A percentile compares a stretch with the other conserved stretches of the same genome.
Evolutionary conservation across 2,888 invertebrate genomes (phyloP).

Genomic region (Microplitis deprimator): DNA sequence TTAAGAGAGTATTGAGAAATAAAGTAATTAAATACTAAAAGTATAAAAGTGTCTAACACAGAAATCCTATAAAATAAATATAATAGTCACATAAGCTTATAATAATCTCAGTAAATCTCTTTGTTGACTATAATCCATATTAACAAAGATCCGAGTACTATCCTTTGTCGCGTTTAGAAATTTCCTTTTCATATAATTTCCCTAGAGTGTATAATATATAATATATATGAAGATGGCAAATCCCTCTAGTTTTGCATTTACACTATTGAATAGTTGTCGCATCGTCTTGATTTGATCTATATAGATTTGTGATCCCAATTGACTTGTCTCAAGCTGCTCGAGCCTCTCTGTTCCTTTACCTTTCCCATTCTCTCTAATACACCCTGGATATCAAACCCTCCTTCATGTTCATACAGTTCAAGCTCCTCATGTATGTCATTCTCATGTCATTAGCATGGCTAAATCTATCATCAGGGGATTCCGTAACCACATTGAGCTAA

Average conservation of each 20-base stretch:
- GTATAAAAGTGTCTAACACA: too few relatives aligned
- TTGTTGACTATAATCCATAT: too few relatives aligned
- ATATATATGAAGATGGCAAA: constrained; percentile 1
- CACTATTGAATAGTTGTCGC: constrained; percentile 18
- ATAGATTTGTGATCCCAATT: constrained; percentile 37
- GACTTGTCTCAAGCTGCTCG: constrained; percentile 43
- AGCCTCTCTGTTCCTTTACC: constrained; percentile 2
- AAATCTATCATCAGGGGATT: constrained; percentile 38
- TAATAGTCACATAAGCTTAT: too few relatives aligned
- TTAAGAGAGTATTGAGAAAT: too few relatives aligned
- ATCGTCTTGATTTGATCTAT: constrained; percentile 39
- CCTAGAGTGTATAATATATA: constrained; percentile 43
- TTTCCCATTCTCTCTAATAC: constrained; percentile 17
- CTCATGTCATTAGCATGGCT: constrained; percentile 47
- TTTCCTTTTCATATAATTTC: constrained; percentile 50
- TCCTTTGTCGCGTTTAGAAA: constrained; percentile 48
- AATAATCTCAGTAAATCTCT: too few relatives aligned
- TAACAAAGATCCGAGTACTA: too few relatives aligned
- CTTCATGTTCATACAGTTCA: background rate
- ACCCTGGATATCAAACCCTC: constrained; percentile 1
- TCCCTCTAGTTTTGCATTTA: background rate
- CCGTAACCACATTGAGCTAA: constrained; percentile 1
- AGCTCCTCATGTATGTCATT: constrained; percentile 42
- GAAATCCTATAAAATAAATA: too few relatives aligned
- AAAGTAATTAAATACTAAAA: too few relatives aligned